Percentiles rank a stretch among this genome's conserved stretches.
phyloP scores from a whole-genome alignment of 2,797 vertebrate genomes.

The Garrulus glandarius region DNA sequence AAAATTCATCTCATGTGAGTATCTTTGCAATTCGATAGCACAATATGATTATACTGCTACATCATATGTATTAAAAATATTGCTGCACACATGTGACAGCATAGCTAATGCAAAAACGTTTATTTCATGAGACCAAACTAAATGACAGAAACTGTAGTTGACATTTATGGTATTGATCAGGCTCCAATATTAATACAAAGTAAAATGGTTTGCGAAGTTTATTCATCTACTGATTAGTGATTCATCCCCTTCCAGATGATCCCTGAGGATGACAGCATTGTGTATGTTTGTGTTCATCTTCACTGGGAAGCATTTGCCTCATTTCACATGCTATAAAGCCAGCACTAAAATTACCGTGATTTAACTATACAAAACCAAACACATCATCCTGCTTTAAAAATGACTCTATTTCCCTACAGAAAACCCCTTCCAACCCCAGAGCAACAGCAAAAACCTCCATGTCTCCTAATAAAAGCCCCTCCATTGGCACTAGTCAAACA shows the following conservation, averaged over 20 bases:
- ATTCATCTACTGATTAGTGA: conserved; percentile 32
- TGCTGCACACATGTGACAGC: not conserved
- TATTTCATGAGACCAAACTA: not conserved
- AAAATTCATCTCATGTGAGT: not conserved
- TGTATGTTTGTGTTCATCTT: not conserved
- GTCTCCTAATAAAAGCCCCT: not conserved
- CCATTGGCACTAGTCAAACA: not conserved
- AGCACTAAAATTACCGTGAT: not conserved
- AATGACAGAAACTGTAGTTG: not conserved
- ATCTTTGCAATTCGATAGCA: not conserved
- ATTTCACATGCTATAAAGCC: not conserved
- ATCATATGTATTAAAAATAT: not conserved
- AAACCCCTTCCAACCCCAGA: not conserved
- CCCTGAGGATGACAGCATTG: not conserved
- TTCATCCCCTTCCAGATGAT: conserved; percentile 20
- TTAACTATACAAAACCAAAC: not conserved
- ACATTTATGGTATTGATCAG: conserved; percentile 53
- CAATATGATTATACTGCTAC: not conserved
- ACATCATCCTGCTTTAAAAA: not conserved
- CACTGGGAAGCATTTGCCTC: not conserved
- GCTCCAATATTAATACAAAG: conserved; percentile 28
- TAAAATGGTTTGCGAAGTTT: conserved; percentile 23
- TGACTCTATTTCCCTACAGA: not conserved
- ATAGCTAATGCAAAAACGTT: not conserved
- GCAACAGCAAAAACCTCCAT: not conserved